Evolutionary conservation across 2,888 invertebrate genomes (phyloP).

Genomic region (Hipparchia sbordonii): DNA sequence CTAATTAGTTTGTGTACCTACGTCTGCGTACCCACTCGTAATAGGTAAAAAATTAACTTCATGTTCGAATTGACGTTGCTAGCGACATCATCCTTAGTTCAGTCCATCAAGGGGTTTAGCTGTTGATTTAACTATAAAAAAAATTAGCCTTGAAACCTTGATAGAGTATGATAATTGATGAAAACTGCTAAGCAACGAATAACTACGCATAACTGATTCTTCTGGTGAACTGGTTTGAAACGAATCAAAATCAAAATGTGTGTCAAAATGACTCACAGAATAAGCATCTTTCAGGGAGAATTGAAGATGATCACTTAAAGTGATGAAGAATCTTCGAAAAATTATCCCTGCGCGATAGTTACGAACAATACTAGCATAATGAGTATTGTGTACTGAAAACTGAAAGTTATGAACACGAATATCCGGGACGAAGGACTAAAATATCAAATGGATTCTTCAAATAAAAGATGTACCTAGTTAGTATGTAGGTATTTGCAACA

Average conservation of each 20-base stretch:
- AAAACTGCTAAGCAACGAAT: too few species aligned
- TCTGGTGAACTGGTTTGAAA: too few species aligned
- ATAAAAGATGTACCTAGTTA: slow-evolving; percentile 31
- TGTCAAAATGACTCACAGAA: not conserved
- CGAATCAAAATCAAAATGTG: too few species aligned
- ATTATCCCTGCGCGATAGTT: not conserved
- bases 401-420: not conserved
- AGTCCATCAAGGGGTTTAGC: too few species aligned
- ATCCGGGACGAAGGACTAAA: slow-evolving; percentile 16
- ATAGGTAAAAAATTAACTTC: not conserved
- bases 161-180: too few species aligned
- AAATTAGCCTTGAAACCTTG: too few species aligned
- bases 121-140: too few species aligned
- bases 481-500: slow-evolving; percentile 21
- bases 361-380: not conserved
- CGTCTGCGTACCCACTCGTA: not conserved
- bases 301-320: not conserved
- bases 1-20: not conserved
- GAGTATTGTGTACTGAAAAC: not conserved
- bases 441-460: slow-evolving; percentile 30
- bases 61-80: too few species aligned
- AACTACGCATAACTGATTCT: too few species aligned
- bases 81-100: too few species aligned
- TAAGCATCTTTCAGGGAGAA: not conserved
- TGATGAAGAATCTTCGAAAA: not conserved